phyloP scores from a whole-genome alignment of 2,888 invertebrate genomes.

The Epiblema foenella region DNA sequence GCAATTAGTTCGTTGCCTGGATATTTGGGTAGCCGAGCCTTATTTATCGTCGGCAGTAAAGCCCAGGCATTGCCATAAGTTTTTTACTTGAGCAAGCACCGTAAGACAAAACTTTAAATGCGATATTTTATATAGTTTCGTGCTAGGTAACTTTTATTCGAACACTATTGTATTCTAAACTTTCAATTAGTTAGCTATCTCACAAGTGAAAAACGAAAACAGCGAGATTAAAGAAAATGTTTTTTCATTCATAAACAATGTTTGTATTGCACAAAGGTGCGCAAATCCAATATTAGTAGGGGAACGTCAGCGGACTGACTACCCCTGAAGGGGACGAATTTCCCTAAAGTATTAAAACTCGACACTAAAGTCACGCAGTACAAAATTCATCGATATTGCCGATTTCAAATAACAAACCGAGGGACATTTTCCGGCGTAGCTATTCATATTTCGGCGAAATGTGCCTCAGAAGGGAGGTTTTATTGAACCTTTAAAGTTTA shows the following conservation, averaged over 20 bases:
- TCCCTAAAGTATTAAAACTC: constrained; percentile 70
- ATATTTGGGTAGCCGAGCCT: constrained; percentile 66
- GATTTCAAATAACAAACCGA: constrained; percentile 56
- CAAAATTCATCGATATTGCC: constrained; percentile 79
- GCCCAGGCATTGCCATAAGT: constrained; percentile 59
- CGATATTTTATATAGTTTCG: neutral
- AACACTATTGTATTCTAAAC: neutral
- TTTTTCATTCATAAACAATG: constrained; percentile 75
- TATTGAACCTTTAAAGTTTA: constrained; percentile 49
- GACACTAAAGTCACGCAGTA: constrained; percentile 68
- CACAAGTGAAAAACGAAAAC: constrained; percentile 32
- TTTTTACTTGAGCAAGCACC: constrained; percentile 51
- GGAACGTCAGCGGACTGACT: constrained; percentile 62
- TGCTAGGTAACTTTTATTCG: neutral
- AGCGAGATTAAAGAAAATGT: constrained; percentile 66
- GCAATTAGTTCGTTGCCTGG: constrained; percentile 70
- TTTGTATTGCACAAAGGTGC: constrained; percentile 76
- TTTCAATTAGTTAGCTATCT: neutral
- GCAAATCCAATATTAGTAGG: constrained; percentile 78
- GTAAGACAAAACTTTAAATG: constrained; percentile 8
- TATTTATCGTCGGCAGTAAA: constrained; percentile 67
- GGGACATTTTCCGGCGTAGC: constrained; percentile 51
- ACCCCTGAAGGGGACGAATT: constrained; percentile 72
- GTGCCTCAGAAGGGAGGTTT: constrained; percentile 45
- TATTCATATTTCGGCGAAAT: constrained; percentile 46